phyloP scores from a whole-genome alignment of 2,797 vertebrate genomes.

The Pseudomugil gertrudae region DNA sequence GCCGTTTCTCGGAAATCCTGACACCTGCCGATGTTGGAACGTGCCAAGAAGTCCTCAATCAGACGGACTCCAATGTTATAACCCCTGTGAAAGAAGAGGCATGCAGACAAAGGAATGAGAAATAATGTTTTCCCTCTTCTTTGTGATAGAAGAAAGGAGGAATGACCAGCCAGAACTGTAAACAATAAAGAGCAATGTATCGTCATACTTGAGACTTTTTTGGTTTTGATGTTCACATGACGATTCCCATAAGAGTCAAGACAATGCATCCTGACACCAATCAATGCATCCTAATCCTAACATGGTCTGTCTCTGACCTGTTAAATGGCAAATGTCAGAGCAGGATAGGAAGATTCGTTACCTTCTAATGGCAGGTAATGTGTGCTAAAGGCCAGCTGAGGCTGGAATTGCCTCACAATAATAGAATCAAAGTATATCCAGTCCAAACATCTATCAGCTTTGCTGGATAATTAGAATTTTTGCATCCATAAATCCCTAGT shows the following conservation, averaged over 20 bases:
- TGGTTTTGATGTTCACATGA: constrained; percentile 22
- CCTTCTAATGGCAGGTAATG: constrained; percentile 64
- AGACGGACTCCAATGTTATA: constrained; percentile 98
- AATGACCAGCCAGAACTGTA: neutral
- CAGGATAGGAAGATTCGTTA: constrained; percentile 32
- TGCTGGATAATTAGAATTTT: constrained; percentile 50
- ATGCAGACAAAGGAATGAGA: neutral
- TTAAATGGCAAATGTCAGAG: constrained; percentile 25
- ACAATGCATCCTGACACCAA: constrained; percentile 34
- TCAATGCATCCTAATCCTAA: constrained; percentile 43
- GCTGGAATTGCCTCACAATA: constrained; percentile 25
- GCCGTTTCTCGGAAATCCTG: constrained; percentile 99
- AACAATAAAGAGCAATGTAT: constrained; percentile 2
- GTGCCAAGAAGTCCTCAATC: constrained; percentile 97
- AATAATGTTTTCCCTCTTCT: constrained; percentile 14
- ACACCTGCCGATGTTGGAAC: constrained; percentile 95
- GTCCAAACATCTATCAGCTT: constrained; percentile 42
- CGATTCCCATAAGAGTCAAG: constrained; percentile 23
- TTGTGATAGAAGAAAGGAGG: neutral
- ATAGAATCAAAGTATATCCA: constrained; percentile 42
- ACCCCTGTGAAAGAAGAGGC: constrained; percentile 84
- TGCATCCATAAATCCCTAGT: constrained; percentile 20
- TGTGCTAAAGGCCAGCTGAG: constrained; percentile 14
- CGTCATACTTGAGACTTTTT: constrained; percentile 13
- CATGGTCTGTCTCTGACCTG: constrained; percentile 42